These are phyloP conservation scores for Hypsibius dujardini DNA, from an alignment of 1,140 invertebrate species.

Conservation along the genomic window DNA sequence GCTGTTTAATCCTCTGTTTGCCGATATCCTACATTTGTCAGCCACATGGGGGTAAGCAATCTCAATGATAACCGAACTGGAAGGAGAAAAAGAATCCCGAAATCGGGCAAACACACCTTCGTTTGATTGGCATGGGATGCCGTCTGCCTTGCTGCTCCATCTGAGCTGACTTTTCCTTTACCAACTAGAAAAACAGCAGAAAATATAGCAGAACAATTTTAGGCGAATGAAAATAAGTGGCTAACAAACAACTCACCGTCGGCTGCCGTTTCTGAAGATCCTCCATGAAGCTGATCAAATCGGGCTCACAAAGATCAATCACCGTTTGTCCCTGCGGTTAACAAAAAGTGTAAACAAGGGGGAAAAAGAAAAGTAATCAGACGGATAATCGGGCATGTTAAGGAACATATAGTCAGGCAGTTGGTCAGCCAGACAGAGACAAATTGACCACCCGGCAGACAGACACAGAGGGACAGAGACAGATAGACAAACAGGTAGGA, in stretches of 20 bases:
- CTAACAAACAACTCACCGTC: slow-evolving; percentile 31
- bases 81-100: not conserved
- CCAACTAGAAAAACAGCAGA: not conserved
- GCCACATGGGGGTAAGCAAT: not conserved
- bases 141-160: not conserved
- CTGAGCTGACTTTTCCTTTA: slow-evolving; percentile 8
- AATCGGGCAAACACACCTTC: not conserved
- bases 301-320: slow-evolving; percentile 69
- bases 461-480: not conserved
- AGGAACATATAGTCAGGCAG: slow-evolving; percentile 27
- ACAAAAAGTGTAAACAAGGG: no score
- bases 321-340: slow-evolving; percentile 61
- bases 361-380: slow-evolving; percentile 22
- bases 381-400: not conserved
- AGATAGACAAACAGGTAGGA: slow-evolving; percentile 27
- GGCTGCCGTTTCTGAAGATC: slow-evolving; percentile 59
- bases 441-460: not conserved
- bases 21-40: not conserved
- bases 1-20: not conserved
- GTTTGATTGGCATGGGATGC: not conserved
- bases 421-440: no score
- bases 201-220: slow-evolving; percentile 4
- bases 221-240: slow-evolving; percentile 12
- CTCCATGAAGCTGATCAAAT: slow-evolving; percentile 58
- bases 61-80: not conserved